These are phyloP conservation scores for Pollimyrus isidori DNA, from an alignment of 2,113 vertebrate species.

Conservation along the genomic window DNA sequence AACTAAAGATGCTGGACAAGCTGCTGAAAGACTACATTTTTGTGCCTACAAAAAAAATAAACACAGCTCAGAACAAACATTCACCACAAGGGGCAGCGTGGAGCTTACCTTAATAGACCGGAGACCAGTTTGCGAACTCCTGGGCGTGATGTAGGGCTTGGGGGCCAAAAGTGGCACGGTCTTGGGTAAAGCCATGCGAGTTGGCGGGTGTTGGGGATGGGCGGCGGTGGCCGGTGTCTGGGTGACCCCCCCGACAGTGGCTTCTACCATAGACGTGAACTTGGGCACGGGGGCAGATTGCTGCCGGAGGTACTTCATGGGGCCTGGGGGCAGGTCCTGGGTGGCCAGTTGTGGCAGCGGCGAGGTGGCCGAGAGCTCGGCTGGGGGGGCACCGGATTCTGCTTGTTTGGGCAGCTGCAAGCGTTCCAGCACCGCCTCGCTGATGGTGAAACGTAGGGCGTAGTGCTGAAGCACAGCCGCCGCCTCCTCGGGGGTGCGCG, in stretches of 20 bases:
- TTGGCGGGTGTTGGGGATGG: slow-evolving; percentile 46
- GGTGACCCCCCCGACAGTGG: slow-evolving; percentile 63
- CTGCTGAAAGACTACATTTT: background rate
- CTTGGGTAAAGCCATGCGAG: slow-evolving; percentile 60
- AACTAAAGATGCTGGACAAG: background rate
- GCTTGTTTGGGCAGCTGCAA: slow-evolving; percentile 78
- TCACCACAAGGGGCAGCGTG: background rate
- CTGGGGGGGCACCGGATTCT: slow-evolving; percentile 55
- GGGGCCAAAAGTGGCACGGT: slow-evolving; percentile 84
- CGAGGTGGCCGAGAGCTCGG: slow-evolving; percentile 43
- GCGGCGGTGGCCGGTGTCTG: slow-evolving; percentile 32
- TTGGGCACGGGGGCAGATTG: slow-evolving; percentile 80
- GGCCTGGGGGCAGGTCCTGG: slow-evolving; percentile 23
- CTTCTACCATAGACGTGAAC: slow-evolving; percentile 86
- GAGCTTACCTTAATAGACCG: slow-evolving; percentile 78
- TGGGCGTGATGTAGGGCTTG: slow-evolving; percentile 86
- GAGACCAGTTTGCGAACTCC: slow-evolving; percentile 65
- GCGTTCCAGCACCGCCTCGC: slow-evolving; percentile 87
- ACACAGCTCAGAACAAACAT: background rate
- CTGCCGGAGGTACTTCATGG: slow-evolving; percentile 79
- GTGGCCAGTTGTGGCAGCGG: slow-evolving; percentile 48
- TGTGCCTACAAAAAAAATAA: background rate
- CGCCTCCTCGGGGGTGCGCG: slow-evolving; percentile 80
- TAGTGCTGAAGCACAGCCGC: slow-evolving; percentile 87
- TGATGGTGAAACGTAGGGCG: slow-evolving; percentile 92